Conservation (phyloP, 2,888 invertebrate genomes). For the Scelioninae gen. 2 region DNA sequence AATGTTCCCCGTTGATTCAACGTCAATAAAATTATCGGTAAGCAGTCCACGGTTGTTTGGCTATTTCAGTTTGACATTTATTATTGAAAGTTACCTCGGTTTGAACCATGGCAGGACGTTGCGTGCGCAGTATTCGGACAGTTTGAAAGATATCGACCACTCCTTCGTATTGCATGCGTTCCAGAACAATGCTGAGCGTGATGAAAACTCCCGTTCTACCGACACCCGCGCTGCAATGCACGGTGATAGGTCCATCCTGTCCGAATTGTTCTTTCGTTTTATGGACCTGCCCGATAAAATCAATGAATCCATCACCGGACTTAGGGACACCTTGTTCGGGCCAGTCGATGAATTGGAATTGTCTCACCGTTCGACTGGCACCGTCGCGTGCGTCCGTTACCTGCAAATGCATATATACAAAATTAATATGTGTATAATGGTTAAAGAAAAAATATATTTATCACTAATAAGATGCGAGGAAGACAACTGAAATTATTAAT, state of each 20-base stretch:
- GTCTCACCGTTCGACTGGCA: slow-evolving; percentile 94
- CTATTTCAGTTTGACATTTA: slow-evolving; percentile 27
- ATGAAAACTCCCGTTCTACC: slow-evolving; percentile 98
- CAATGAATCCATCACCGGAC: slow-evolving; percentile 98
- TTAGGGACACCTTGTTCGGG: slow-evolving; percentile 98
- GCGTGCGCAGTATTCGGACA: slow-evolving; percentile 97
- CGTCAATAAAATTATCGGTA: slow-evolving; percentile 10
- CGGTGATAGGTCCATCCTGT: slow-evolving; percentile 98
- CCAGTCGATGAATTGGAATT: slow-evolving; percentile 98
- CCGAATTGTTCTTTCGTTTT: slow-evolving; percentile 99
- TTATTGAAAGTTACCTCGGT: slow-evolving; percentile 87
- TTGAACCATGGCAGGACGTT: slow-evolving; percentile 99
- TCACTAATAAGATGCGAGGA: no score
- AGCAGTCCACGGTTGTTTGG: slow-evolving; percentile 10
- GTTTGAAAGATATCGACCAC: slow-evolving; percentile 99
- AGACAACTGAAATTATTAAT: no score
- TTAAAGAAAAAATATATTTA: no score
- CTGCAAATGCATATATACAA: slow-evolving; percentile 7
- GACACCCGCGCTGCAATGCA: slow-evolving; percentile 93
- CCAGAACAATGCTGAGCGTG: slow-evolving; percentile 96
- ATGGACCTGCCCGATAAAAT: slow-evolving; percentile 99
- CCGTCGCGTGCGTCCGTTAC: slow-evolving; percentile 98
- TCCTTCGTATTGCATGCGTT: slow-evolving; percentile 99
- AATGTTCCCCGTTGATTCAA: slow-evolving; percentile 6
- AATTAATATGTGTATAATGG: no score